Base-by-base conservation (phyloP, 1,140 invertebrate genomes). In the Thalassaphorura encarpata region DNA sequence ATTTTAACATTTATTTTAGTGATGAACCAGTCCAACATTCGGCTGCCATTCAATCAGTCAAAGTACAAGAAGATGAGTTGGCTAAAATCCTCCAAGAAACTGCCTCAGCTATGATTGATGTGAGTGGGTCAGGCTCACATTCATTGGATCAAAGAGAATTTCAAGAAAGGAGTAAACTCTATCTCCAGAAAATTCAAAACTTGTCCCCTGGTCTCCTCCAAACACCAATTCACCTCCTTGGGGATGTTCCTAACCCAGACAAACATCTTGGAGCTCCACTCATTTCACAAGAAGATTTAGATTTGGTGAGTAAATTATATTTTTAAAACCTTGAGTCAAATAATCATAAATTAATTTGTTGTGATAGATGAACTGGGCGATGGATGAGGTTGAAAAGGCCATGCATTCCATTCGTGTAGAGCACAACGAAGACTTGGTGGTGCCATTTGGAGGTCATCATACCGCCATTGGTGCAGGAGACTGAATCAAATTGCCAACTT, bases 51-150 rank as follows among this genome's bases (percentile, higher is more conserved):
- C 13, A 50, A 49, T 42, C 59, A 8, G 15, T 42, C 6, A 31
- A 52, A 41, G 63, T 56, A 16, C 56, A 65, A 43, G 63, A 65
- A 49, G 63, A 65, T 53, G 63, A 65, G 56, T 52, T 65, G 33
- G 60, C 60, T 2, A 56, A 54, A 39, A 65, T 65, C 48, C 39
- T 65, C 5, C 63, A 65, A 55, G 63, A 65, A 54, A 65, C 63
- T 28, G 56, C 57, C 11, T 62, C 63, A 4, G 63, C 63, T 15
- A 65, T 65, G 63, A 65, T 65, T 39, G 63, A 65, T 40, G 63
- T 65, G 6, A 60, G 60, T 6, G 60, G 63, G 1, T 60, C 63
- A 15, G 63, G 58, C 0, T 62, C 60, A 3, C 63, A 65, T 45
- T 65, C 63, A 1, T 41, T 65, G 13, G 63, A 65, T 54, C 63